Evolutionary conservation across 2,888 invertebrate genomes (phyloP), one percentile per base, ranked within the genome.

Genomic region (Agrenia bidenticulata): DNA sequence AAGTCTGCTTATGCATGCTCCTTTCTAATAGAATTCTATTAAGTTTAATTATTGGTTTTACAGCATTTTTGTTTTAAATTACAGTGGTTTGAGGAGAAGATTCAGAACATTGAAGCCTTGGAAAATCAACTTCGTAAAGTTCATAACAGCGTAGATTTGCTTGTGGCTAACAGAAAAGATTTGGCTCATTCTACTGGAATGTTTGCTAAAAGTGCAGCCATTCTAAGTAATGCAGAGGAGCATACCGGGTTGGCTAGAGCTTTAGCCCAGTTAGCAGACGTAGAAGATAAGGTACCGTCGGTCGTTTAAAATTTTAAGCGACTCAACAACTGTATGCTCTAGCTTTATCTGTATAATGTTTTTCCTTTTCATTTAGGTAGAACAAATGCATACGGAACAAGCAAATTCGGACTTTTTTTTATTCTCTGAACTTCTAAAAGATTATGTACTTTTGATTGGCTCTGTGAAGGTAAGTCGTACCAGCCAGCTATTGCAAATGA

Each of bases 71-170:
- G 39, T n/a, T 9, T 58, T 21, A 58, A 39, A 70, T 81, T 82
- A 23, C 77, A 96, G 93, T 99, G 99, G 99, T 99, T 99, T 82
- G 97, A 98, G 80, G 97, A 99, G 80, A 94, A 94, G 78, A 88
- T 90, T 26, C 85, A 87, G 5, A 94, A 95, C 80, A 87, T 98
- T 49, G 97, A 98, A 78, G 89, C 89, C 41, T 83, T 98, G 24
- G 97, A 99, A 79, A 84, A 85, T 19, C 93, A 95, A 78, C 83
- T 98, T 63, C 86, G 92, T 51, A 92, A 94, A 75, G 82, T 97
- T 58, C 91, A 91, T 80, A 84, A 87, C 32, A 92, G 92, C 74
- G 88, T 96, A 66, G 97, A 96, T 80, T 85, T 89, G 1, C 85
- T 98, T 74, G 94, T 94, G 15, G 83, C 85, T 50, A 90, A 94